Base-by-base conservation (phyloP, 1,140 invertebrate species). In the Fragariocoptes setiger region DNA sequence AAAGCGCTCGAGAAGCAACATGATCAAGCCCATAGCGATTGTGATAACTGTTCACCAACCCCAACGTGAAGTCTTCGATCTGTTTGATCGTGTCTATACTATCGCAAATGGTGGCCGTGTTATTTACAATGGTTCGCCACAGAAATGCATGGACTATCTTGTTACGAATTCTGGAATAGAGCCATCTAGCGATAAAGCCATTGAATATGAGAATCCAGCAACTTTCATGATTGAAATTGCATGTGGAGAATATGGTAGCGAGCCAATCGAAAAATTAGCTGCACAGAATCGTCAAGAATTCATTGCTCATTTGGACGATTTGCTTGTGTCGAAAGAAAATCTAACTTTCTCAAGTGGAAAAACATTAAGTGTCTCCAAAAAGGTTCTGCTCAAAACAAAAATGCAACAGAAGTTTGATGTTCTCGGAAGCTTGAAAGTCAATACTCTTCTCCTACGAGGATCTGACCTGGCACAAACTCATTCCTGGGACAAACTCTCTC, bases 1-100 rank as follows among this genome's bases (percentile, higher is more conserved):
- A 2, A 75, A 75, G 60, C 19, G 8, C 25, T 31, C 25, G 8
- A n/a, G 15, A 12, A 17, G 16, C 14, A 20, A 43, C 20, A 2
- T n/a, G 2, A 4, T 14, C 2, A 13, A 38, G 22, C 42, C 44
- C 2, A 39, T 39, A 5, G 68, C 74, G 22, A 69, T 82, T 8
- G 65, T 83, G 17, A 76, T 74, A 49, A 74, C 76, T 0, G 72
- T 83, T 21, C 78, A 85, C 58, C 78, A 85, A 51, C 78, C 78
- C 0, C 73, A 75, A 4, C 80, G 76, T 3, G 71, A 74, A 44
- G 64, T 82, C 4, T 76, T 78, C 48, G 67, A 73, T 48, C 59
- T 76, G 40, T 83, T 83, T 55, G 68, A 78, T 42, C 64, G 74
- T 52, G 65, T 79, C 13, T 45, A 45, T 36, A 18, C 42, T 4